Percentiles rank a stretch among this genome's conserved stretches.
phyloP scores from a whole-genome alignment of 2,888 invertebrate genomes.

The Caenorhabditis sp. region DNA sequence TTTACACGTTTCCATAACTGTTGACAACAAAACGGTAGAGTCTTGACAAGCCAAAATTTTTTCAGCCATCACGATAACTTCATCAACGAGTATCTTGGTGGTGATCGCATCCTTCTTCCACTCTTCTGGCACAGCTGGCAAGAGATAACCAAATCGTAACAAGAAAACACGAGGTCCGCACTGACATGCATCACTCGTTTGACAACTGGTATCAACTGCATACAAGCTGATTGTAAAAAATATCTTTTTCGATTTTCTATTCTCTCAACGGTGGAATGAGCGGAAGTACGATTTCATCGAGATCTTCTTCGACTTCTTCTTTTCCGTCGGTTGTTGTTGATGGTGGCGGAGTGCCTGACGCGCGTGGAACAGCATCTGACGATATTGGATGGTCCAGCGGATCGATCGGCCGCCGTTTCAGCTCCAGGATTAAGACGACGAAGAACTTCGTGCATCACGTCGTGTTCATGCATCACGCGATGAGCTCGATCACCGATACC shows the following conservation, averaged over 20 bases:
- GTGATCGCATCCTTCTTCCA: constrained; percentile 48
- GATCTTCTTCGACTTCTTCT: no score
- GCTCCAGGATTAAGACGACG: no score
- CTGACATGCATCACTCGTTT: constrained; percentile 40
- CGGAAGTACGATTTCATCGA: constrained; percentile 23
- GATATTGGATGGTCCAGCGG: background rate
- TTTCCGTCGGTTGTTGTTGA: background rate
- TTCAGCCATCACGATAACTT: constrained; percentile 15
- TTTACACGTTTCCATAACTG: background rate
- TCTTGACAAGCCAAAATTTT: background rate
- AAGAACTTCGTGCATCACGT: no score
- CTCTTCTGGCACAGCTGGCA: constrained; percentile 75
- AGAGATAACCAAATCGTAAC: constrained; percentile 81
- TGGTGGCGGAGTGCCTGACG: background rate
- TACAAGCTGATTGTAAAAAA: constrained; percentile 44
- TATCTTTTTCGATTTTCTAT: constrained; percentile 41
- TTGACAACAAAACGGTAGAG: background rate
- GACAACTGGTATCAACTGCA: constrained; percentile 48
- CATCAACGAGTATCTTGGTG: constrained; percentile 19
- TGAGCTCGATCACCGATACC: background rate
- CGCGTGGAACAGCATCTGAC: background rate
- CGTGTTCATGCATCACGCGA: background rate
- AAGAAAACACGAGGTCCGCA: constrained; percentile 80
- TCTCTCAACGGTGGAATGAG: constrained; percentile 43
- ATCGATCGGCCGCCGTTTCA: no score